Percentiles rank a stretch among this genome's conserved stretches.
Evolutionary conservation across 2,888 invertebrate genomes (phyloP).

Genomic region (Troides aeacus): DNA sequence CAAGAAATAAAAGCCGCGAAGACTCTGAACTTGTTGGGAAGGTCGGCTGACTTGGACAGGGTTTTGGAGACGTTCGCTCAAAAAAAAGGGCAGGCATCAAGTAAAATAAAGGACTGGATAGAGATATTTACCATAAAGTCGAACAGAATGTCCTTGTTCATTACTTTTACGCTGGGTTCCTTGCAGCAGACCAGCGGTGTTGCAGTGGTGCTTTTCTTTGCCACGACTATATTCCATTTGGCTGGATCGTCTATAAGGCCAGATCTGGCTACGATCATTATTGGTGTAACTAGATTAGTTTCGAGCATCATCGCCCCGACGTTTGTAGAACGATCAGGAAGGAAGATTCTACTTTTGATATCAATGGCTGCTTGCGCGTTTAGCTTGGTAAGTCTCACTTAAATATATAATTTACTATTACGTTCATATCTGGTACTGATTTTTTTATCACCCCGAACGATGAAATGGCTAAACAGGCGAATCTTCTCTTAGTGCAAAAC

Average conservation of each 20-base stretch:
- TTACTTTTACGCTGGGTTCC: conserved; percentile 42
- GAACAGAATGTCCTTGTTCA: conserved; percentile 45
- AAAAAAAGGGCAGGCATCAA: conserved; percentile 31
- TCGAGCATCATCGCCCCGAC: conserved; percentile 44
- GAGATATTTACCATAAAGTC: conserved; percentile 44
- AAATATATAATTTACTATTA: no score
- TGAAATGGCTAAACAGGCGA: no score
- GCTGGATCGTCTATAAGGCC: conserved; percentile 47
- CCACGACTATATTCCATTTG: conserved; percentile 46
- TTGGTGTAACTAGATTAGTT: conserved; percentile 43
- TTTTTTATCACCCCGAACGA: no score
- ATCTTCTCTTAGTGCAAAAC: no score
- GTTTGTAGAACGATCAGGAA: conserved; percentile 48
- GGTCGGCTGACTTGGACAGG: conserved; percentile 41
- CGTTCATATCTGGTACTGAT: no score
- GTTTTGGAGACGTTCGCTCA: conserved; percentile 38
- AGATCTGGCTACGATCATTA: conserved; percentile 47
- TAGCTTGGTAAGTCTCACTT: conserved; percentile 38
- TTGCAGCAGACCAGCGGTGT: conserved; percentile 49
- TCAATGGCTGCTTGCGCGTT: conserved; percentile 43
- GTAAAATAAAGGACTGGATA: conserved; percentile 37
- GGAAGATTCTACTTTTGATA: conserved; percentile 43
- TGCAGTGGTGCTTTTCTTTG: conserved; percentile 44
- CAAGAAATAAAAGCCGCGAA: conserved; percentile 43
- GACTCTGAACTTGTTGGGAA: conserved; percentile 42